phyloP scores from a whole-genome alignment of 2,113 vertebrate species.

The Sturnus vulgaris region DNA sequence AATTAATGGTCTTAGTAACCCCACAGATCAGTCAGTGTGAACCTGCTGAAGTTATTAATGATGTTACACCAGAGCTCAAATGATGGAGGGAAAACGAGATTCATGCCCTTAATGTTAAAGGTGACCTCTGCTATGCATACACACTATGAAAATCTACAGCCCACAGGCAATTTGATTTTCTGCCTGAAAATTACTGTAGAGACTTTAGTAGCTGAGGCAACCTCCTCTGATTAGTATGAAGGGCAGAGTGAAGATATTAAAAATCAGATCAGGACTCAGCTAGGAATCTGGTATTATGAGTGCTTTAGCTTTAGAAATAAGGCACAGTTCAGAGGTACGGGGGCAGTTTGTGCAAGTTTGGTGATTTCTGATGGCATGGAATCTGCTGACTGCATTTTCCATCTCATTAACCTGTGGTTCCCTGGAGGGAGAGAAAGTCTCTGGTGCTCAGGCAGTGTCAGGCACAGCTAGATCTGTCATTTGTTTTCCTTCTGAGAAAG shows the following conservation, averaged over 20 bases:
- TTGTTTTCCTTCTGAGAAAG: conserved; percentile 53
- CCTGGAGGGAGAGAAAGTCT: conserved; percentile 10
- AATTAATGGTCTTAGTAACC: conserved; percentile 14
- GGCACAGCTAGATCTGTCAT: conserved; percentile 46
- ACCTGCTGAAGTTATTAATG: conserved; percentile 39
- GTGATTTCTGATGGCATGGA: conserved; percentile 1
- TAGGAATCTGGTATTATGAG: neutral
- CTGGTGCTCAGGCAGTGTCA: conserved; percentile 48
- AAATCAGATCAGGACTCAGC: conserved; percentile 14
- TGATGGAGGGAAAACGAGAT: conserved; percentile 5
- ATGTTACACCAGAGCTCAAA: neutral
- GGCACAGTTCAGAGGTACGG: neutral
- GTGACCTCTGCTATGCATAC: conserved; percentile 26
- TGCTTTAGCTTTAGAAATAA: conserved; percentile 25
- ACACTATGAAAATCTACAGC: conserved; percentile 24
- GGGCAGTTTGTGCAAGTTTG: conserved; percentile 22
- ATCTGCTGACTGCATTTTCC: conserved; percentile 54
- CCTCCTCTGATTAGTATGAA: neutral
- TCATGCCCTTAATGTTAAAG: conserved; percentile 33
- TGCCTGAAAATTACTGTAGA: conserved; percentile 47
- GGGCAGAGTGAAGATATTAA: neutral
- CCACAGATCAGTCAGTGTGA: conserved; percentile 10
- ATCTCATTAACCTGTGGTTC: conserved; percentile 42
- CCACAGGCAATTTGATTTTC: conserved; percentile 43
- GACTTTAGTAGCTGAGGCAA: neutral